A percentile compares a stretch with the other conserved stretches of the same genome.
phyloP scores from a whole-genome alignment of 1,140 invertebrate species.

The Listronotus bonariensis region DNA sequence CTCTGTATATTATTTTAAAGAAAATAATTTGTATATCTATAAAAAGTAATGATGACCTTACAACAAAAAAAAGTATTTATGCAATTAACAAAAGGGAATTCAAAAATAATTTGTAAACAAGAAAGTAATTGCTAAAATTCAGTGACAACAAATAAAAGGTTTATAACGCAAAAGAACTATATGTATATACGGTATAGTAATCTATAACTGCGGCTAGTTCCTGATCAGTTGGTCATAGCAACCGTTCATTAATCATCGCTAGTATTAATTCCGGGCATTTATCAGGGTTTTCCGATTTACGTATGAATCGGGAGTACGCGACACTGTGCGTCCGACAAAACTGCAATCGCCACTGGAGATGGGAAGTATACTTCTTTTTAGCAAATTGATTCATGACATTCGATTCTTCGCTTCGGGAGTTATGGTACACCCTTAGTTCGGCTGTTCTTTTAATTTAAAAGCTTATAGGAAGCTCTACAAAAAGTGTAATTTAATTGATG shows the following conservation, averaged over 20 bases:
- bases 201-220: conserved; percentile 47
- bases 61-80: no score
- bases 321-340: conserved; percentile 24
- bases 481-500: no score
- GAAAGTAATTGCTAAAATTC: conserved; percentile 11
- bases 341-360: conserved; percentile 4
- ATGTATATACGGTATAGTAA: conserved; percentile 40
- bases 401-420: background rate
- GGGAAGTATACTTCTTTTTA: conserved; percentile 21
- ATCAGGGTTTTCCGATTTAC: conserved; percentile 47
- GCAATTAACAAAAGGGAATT: no score
- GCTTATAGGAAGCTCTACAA: no score
- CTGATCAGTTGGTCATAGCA: conserved; percentile 35
- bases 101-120: background rate
- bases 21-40: no score
- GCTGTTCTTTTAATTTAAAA: no score
- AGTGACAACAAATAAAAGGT: conserved; percentile 25
- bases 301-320: conserved; percentile 16
- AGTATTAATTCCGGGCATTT: conserved; percentile 52
- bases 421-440: no score
- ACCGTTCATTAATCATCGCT: conserved; percentile 51
- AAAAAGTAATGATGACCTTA: no score
- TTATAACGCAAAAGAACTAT: conserved; percentile 19
- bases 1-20: no score
- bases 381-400: conserved; percentile 17